Percentiles rank a stretch among this genome's conserved stretches.
Conservation (phyloP, 2,888 invertebrate genomes). For the Dorcus hopei region DNA sequence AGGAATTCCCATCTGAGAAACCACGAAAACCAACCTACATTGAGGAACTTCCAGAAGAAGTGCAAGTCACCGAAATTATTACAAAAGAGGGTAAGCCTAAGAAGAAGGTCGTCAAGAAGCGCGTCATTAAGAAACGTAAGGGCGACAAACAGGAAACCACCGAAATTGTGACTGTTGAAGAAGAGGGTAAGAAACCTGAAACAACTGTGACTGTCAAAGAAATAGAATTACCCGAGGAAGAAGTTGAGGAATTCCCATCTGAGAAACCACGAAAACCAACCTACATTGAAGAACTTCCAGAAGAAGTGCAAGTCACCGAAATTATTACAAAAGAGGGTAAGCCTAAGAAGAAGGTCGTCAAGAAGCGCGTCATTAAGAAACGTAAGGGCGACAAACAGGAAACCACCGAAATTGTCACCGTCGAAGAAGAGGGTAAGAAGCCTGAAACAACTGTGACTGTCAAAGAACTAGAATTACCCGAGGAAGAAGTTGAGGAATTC, state of each 20-base stretch:
- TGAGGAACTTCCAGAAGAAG: slow-evolving; percentile 46
- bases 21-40: slow-evolving; percentile 33
- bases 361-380: slow-evolving; percentile 27
- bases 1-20: slow-evolving; percentile 26
- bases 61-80: slow-evolving; percentile 41
- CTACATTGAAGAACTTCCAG: slow-evolving; percentile 34
- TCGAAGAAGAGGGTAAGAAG: slow-evolving; percentile 38
- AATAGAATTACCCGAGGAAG: slow-evolving; percentile 21
- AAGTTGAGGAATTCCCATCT: slow-evolving; percentile 14
- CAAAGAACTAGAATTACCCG: slow-evolving; percentile 36
- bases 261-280: slow-evolving; percentile 35
- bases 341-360: slow-evolving; percentile 42
- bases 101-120: slow-evolving; percentile 42
- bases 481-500: slow-evolving; percentile 33
- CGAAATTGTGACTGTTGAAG: slow-evolving; percentile 30
- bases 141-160: slow-evolving; percentile 44
- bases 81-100: slow-evolving; percentile 34
- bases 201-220: slow-evolving; percentile 22
- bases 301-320: slow-evolving; percentile 45
- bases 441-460: slow-evolving; percentile 37
- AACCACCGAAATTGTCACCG: slow-evolving; percentile 30
- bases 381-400: slow-evolving; percentile 25
- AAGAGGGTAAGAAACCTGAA: slow-evolving; percentile 25
- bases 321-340: slow-evolving; percentile 44
- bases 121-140: slow-evolving; percentile 48